phyloP scores from a whole-genome alignment of 1,140 invertebrate species.

The Rhyacophila brunnea region DNA sequence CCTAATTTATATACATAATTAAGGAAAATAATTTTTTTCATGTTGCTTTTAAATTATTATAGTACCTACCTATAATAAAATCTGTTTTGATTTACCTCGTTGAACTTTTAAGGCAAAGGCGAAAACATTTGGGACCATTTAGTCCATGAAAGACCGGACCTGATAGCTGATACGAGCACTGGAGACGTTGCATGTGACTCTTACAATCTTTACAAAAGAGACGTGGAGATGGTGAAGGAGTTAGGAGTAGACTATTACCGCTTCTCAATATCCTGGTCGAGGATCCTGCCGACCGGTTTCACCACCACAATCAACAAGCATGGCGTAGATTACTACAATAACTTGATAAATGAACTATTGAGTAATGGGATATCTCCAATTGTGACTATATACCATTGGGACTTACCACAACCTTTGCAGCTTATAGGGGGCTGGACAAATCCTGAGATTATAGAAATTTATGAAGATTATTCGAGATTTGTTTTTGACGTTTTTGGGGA shows the following conservation, averaged over 20 bases:
- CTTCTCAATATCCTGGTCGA: slow-evolving; percentile 56
- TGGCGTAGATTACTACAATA: slow-evolving; percentile 35
- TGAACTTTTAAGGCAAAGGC: slow-evolving; percentile 52
- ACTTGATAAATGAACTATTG: slow-evolving; percentile 44
- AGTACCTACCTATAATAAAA: background rate
- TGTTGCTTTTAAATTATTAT: too few species aligned
- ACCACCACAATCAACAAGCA: slow-evolving; percentile 27
- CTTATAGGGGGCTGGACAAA: slow-evolving; percentile 34
- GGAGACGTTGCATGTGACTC: slow-evolving; percentile 62
- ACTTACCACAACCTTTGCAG: slow-evolving; percentile 35
- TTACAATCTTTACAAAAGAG: slow-evolving; percentile 58
- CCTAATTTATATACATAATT: too few species aligned
- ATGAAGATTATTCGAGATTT: slow-evolving; percentile 47
- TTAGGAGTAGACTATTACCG: slow-evolving; percentile 49
- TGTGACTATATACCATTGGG: slow-evolving; percentile 39
- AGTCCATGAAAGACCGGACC: slow-evolving; percentile 39
- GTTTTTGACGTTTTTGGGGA: slow-evolving; percentile 46
- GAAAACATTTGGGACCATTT: slow-evolving; percentile 53
- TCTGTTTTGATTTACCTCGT: too few species aligned
- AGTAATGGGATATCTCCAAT: slow-evolving; percentile 45
- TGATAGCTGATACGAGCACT: slow-evolving; percentile 39
- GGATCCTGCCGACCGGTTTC: slow-evolving; percentile 51
- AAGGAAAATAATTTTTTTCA: slow-evolving; percentile 2
- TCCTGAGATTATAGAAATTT: slow-evolving; percentile 42
- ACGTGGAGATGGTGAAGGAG: slow-evolving; percentile 54